Evolutionary conservation across 2,888 invertebrate species (phyloP).

Genomic region (Adineta ricciae): DNA sequence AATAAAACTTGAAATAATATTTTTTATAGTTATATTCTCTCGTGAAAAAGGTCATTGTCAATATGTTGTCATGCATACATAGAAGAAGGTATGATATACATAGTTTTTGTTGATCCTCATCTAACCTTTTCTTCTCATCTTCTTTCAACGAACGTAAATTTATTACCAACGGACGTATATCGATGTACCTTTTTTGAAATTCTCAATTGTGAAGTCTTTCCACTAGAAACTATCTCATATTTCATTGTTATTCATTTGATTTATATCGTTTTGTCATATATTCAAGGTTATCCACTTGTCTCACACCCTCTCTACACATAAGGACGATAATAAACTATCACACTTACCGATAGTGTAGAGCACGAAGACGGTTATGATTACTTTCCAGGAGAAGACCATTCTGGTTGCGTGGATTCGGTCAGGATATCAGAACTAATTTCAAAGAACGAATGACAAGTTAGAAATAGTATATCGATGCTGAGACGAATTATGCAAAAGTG

Average conservation of each 20-base stretch:
- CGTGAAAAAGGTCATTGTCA: neutral
- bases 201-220: too few relatives aligned
- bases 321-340: neutral
- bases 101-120: neutral
- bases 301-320: neutral
- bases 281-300: neutral
- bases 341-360: neutral
- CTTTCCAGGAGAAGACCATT: neutral
- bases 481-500: neutral
- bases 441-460: neutral
- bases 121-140: neutral
- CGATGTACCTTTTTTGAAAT: neutral
- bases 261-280: neutral
- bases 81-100: neutral
- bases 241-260: too few relatives aligned
- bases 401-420: neutral
- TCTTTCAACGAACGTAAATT: neutral
- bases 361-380: neutral
- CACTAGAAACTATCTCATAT: too few relatives aligned
- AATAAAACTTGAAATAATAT: neutral
- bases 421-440: neutral
- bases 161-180: neutral
- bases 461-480: neutral
- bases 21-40: neutral
- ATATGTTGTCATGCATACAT: neutral